These are phyloP conservation scores for Glossophaga mutica DNA, from an alignment of 2,797 vertebrate species.

Conservation along the genomic window DNA sequence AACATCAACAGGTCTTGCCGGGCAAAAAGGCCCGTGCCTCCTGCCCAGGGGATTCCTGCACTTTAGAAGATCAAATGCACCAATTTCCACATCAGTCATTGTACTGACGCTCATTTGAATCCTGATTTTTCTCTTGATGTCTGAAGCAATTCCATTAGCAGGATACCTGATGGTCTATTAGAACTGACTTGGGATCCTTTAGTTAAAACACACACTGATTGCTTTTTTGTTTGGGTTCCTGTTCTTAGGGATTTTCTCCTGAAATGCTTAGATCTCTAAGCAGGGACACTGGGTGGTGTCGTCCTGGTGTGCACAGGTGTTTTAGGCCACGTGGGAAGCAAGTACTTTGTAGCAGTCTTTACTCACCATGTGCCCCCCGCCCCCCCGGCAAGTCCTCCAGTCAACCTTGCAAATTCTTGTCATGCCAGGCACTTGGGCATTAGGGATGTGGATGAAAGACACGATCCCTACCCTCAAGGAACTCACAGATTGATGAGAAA, in stretches of 20 bases:
- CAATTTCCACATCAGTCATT: background rate
- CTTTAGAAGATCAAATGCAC: slow-evolving; percentile 39
- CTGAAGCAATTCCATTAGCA: background rate
- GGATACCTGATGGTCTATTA: background rate
- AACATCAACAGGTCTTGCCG: background rate
- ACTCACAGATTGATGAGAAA: background rate
- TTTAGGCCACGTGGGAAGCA: background rate
- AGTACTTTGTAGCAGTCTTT: background rate
- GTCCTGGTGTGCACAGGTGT: rapidly evolving
- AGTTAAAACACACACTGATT: background rate
- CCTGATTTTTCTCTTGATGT: background rate
- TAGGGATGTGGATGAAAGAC: background rate
- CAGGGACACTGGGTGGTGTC: background rate
- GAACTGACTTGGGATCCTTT: background rate
- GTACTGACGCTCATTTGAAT: background rate
- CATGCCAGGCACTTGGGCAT: too few species aligned
- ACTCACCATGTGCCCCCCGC: rapidly evolving
- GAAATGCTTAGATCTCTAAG: background rate
- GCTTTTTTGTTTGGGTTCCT: background rate
- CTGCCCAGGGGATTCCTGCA: background rate
- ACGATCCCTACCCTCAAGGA: background rate
- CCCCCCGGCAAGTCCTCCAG: background rate
- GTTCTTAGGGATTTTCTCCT: background rate
- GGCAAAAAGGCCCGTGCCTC: background rate
- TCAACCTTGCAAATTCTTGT: background rate